phyloP scores from a whole-genome alignment of 30 jellyfish, hydroid and myxozoan species.

The Catostylus mosaicus region DNA sequence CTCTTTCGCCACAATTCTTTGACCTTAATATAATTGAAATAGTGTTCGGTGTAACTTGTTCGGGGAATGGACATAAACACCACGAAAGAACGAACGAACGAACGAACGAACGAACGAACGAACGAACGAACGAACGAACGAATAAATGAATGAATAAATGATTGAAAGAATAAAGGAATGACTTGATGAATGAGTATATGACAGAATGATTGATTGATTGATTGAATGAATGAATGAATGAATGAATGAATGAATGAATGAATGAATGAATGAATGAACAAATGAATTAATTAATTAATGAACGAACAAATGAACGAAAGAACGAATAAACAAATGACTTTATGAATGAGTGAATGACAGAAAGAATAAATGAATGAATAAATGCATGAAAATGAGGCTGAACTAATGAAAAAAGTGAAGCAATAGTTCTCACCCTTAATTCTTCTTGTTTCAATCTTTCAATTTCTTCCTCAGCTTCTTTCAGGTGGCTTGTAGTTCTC shows the following conservation, averaged over 20 bases:
- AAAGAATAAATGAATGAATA: not conserved
- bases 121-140: no score
- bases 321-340: not conserved
- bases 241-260: not conserved
- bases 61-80: not conserved
- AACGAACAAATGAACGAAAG: not conserved
- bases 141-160: no score
- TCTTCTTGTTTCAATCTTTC: conserved; percentile 84
- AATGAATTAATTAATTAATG: no score
- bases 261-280: no score
- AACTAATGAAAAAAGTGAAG: not conserved
- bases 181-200: not conserved
- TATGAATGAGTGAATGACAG: not conserved
- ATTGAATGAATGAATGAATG: not conserved
- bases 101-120: no score
- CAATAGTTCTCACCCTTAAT: conserved; percentile 56
- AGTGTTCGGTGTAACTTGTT: not conserved
- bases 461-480: conserved; percentile 84
- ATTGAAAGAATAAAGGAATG: no score
- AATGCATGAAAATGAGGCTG: not conserved
- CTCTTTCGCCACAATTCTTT: conserved; percentile 88
- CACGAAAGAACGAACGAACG: no score
- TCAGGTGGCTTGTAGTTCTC: conserved; percentile 42
- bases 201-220: no score
- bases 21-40: conserved; percentile 41